Percentiles rank a stretch among this genome's conserved stretches.
Evolutionary conservation across 2,113 vertebrate genomes (phyloP).

Genomic region (Caracal caracal): DNA sequence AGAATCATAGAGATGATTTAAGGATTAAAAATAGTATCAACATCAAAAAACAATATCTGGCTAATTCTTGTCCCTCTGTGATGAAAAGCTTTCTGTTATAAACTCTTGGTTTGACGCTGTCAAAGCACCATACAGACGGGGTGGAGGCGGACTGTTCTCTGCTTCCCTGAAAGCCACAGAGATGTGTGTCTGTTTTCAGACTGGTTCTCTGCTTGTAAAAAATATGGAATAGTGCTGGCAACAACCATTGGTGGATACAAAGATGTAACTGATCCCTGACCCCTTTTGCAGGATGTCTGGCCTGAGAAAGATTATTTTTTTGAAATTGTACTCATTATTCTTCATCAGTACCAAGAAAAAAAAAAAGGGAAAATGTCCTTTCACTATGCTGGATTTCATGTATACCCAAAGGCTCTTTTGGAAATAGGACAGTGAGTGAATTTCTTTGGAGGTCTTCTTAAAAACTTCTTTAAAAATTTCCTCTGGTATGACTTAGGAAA

Average conservation of each 20-base stretch:
- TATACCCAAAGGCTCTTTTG: neutral
- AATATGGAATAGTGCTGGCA: neutral
- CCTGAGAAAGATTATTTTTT: slow-evolving; percentile 7
- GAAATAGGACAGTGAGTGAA: neutral
- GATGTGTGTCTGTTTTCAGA: neutral
- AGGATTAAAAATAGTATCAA: neutral
- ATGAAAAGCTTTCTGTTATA: neutral
- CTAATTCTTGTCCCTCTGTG: neutral
- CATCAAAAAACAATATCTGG: neutral
- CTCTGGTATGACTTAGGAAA: neutral
- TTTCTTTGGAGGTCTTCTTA: neutral
- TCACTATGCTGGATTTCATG: neutral
- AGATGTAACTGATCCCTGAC: neutral
- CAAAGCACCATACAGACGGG: neutral
- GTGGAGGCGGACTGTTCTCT: too few species aligned
- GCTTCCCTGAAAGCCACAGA: neutral
- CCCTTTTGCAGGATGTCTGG: neutral
- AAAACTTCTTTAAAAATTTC: neutral
- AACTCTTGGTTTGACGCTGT: neutral
- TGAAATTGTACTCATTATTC: slow-evolving; percentile 2
- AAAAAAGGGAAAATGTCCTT: neutral
- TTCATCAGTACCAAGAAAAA: neutral
- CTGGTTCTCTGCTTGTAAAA: neutral
- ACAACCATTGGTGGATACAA: neutral
- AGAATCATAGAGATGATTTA: neutral